Evolutionary conservation across 2,888 invertebrate genomes (phyloP).

Genomic region (Clitarchus hookeri): DNA sequence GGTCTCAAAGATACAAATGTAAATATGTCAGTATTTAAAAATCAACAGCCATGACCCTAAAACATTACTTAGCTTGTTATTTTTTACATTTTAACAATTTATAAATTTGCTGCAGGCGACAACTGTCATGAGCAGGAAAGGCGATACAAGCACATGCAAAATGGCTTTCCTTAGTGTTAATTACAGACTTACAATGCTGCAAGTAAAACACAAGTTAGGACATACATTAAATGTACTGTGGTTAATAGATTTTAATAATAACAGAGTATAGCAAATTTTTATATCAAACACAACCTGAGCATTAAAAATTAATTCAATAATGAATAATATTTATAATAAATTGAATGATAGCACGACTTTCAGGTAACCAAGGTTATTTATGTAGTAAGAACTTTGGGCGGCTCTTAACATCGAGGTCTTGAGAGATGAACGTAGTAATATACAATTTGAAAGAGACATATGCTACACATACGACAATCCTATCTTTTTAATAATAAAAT

Average conservation of each 20-base stretch:
- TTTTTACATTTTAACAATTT: background rate
- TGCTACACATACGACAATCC: too few species aligned
- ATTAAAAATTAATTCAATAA: too few species aligned
- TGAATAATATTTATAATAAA: too few species aligned
- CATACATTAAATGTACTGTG: background rate
- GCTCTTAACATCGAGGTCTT: too few species aligned
- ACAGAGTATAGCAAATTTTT: background rate
- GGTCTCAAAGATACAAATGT: background rate
- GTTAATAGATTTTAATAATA: background rate
- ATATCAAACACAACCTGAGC: too few species aligned
- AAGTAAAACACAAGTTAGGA: background rate
- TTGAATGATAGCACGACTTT: too few species aligned
- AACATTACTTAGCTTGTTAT: background rate
- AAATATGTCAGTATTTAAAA: background rate
- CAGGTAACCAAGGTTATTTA: too few species aligned
- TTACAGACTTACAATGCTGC: background rate
- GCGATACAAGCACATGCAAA: background rate
- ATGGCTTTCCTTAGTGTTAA: background rate
- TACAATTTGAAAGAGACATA: too few species aligned
- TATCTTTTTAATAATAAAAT: too few species aligned
- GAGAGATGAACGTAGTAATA: too few species aligned
- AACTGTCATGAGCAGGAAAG: slow-evolving; percentile 54
- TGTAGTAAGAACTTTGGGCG: too few species aligned
- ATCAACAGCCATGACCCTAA: background rate
- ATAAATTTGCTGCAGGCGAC: slow-evolving; percentile 67